Conservation (phyloP, 2,888 invertebrate genomes). For the Drosophila austrosaltans region DNA sequence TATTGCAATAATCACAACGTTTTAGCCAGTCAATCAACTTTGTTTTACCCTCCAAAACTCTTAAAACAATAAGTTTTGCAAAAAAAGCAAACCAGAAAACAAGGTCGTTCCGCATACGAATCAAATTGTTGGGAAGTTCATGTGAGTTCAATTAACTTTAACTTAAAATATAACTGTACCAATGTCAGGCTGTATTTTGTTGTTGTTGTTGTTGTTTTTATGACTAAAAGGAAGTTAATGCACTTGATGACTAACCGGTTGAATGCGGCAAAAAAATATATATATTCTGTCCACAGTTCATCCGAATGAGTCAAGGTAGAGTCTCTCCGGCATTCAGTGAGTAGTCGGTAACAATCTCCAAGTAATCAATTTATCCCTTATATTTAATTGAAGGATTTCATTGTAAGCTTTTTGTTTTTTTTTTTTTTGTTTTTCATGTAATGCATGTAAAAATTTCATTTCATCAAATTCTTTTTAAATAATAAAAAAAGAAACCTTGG, state of each 20-base stretch:
- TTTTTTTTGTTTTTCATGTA: no score
- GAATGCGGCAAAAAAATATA: conserved; percentile 2
- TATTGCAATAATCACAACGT: conserved; percentile 35
- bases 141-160: conserved; percentile 73
- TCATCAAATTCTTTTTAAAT: no score
- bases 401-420: no score
- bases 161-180: conserved; percentile 69
- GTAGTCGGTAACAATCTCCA: no score
- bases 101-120: conserved; percentile 72
- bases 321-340: background rate
- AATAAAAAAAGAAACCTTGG: no score
- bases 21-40: conserved; percentile 36
- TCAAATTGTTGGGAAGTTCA: conserved; percentile 45
- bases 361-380: no score
- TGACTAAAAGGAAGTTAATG: conserved; percentile 61
- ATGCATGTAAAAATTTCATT: no score
- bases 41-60: background rate
- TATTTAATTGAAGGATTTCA: no score
- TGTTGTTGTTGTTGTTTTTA: conserved; percentile 17
- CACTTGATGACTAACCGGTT: conserved; percentile 59
- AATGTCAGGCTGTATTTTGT: conserved; percentile 57
- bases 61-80: conserved; percentile 10
- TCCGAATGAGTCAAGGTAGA: conserved; percentile 66
- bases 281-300: conserved; percentile 48
- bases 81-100: conserved; percentile 28